Evolutionary conservation across 2,888 invertebrate species (phyloP).

Genomic region (Panopea generosa): DNA sequence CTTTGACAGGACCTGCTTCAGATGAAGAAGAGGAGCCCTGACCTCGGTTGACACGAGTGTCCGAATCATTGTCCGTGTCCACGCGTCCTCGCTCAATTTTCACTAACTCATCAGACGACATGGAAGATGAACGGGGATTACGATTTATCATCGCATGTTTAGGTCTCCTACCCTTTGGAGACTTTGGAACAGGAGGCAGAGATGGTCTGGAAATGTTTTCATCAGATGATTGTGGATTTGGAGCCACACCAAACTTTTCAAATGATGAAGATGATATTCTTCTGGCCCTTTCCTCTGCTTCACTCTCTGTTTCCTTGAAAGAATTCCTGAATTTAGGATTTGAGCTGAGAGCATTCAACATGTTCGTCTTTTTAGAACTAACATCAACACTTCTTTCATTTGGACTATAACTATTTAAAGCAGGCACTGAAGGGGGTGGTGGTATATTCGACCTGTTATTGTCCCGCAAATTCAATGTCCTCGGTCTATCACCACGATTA

Average conservation of each 20-base stretch:
- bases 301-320: constrained; percentile 70
- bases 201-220: constrained; percentile 56
- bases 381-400: constrained; percentile 36
- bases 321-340: constrained; percentile 73
- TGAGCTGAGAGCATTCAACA: constrained; percentile 70
- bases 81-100: constrained; percentile 46
- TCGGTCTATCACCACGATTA: constrained; percentile 11
- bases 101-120: constrained; percentile 69
- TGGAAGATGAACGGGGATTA: constrained; percentile 69
- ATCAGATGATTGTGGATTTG: constrained; percentile 51
- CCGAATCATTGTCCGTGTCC: constrained; percentile 36
- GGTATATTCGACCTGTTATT: constrained; percentile 11
- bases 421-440: constrained; percentile 2
- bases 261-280: constrained; percentile 70
- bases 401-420: not conserved
- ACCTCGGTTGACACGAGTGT: constrained; percentile 41
- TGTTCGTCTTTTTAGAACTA: constrained; percentile 55
- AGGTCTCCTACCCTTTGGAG: constrained; percentile 51
- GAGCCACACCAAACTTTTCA: constrained; percentile 54
- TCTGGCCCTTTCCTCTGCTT: constrained; percentile 73
- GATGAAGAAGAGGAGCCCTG: constrained; percentile 58
- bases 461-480: constrained; percentile 33
- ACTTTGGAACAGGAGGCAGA: constrained; percentile 66
- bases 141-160: constrained; percentile 72
- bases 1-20: constrained; percentile 53